Conservation (phyloP, 2,113 vertebrate species). For the Geococcyx californianus region DNA sequence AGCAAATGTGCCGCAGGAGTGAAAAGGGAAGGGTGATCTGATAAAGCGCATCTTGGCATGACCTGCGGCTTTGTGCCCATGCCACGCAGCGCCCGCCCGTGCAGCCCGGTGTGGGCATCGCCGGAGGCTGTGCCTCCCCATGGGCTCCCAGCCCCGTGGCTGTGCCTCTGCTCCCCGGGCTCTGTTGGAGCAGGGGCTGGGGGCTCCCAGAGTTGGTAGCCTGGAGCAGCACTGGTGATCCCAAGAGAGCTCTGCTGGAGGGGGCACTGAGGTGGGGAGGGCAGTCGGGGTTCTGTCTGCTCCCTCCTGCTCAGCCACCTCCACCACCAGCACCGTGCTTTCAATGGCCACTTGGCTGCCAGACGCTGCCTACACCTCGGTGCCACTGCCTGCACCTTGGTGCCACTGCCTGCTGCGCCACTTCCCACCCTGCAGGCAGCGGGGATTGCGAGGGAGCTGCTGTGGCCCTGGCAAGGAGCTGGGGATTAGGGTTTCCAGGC, state of each 20-base stretch:
- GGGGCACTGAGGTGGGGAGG: neutral
- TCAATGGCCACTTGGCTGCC: too few species aligned
- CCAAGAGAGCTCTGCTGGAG: fast-evolving
- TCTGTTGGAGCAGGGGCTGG: fast-evolving
- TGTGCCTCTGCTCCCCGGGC: fast-evolving
- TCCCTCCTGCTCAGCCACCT: neutral
- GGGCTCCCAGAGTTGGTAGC: neutral
- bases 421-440: neutral
- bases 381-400: neutral
- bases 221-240: neutral
- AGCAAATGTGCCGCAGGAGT: constrained; percentile 15
- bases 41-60: neutral
- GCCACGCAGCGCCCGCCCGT: neutral
- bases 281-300: fast-evolving
- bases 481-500: constrained; percentile 77
- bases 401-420: neutral
- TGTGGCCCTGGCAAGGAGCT: neutral
- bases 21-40: constrained; percentile 36
- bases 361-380: neutral
- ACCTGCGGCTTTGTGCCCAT: neutral
- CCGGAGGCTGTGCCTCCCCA: neutral
- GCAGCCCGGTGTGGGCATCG: neutral
- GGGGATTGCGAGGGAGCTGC: neutral
- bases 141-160: fast-evolving
- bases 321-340: neutral